These are phyloP conservation scores for Agelas oroides DNA, from an alignment of 37 sponge, comb jelly and placozoan genomes.

Conservation along the genomic window DNA sequence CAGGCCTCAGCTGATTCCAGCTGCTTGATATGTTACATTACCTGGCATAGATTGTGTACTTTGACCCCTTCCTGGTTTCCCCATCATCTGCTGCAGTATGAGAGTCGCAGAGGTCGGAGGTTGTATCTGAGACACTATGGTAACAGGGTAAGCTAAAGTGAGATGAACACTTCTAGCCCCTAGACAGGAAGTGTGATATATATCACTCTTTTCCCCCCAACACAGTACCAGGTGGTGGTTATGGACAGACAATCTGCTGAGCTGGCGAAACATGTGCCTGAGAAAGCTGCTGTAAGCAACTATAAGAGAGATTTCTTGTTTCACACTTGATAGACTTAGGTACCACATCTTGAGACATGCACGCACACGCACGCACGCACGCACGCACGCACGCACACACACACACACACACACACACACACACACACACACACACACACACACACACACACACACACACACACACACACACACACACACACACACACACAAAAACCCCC, in stretches of 20 bases:
- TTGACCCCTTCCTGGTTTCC: neutral
- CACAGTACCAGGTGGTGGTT: conserved; percentile 77
- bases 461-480: neutral
- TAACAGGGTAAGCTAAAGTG: conserved; percentile 56
- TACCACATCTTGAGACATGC: too few relatives aligned
- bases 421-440: too few relatives aligned
- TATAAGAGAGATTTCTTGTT: too few relatives aligned
- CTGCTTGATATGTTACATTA: neutral
- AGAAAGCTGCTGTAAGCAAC: conserved; percentile 63
- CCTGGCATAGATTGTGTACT: neutral
- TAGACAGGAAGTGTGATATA: too few relatives aligned
- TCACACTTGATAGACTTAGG: too few relatives aligned
- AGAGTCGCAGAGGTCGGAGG: conserved; percentile 59
- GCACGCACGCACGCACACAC: too few relatives aligned
- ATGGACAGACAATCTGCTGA: too few relatives aligned
- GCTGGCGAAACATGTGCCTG: conserved; percentile 47
- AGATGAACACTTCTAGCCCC: neutral
- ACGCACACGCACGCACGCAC: too few relatives aligned
- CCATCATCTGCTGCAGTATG: conserved; percentile 65
- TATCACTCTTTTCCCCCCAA: too few relatives aligned
- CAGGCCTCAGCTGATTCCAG: neutral
- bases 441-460: too few relatives aligned
- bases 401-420: too few relatives aligned
- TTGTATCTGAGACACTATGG: conserved; percentile 80
- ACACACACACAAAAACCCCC: too few relatives aligned